Base-by-base conservation (phyloP, 1,140 invertebrate genomes). In the Drosophila tropicalis region DNA sequence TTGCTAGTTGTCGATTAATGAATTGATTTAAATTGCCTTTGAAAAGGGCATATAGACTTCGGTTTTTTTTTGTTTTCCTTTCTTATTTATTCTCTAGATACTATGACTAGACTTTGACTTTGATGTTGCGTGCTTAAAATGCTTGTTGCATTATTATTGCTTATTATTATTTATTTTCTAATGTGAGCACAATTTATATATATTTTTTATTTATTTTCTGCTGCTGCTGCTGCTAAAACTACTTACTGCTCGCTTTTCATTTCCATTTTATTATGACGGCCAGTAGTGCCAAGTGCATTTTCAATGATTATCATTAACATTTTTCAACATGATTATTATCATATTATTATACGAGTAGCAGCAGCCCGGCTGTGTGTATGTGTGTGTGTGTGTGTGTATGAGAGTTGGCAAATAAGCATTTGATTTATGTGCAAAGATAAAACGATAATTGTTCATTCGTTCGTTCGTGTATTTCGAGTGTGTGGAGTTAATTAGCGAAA, bases 271-370 rank as follows among this genome's bases (percentile, higher is more conserved):
- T 68, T 47, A 79, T 77, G 74, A 64, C 73, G 76, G 80, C 41
- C 76, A 83, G 67, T 83, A 83, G 79, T 82, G 76, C 76, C 81
- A 84, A 84, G 81, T 82, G 74, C 77, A 81, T 55, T 67, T 62
- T 54, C 58, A 41, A 72, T 60, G 63, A 72, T 67, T 32, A 41
- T 47, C 39, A 44, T 69, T 72, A 62, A 41, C 60, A 63, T 72
- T 44, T 69, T 60, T 34, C 39, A 36, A 5, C 62, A 22, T 60
- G 39, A 62, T 51, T 70, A 60, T 57, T 34, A 40, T 19, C 34
- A 19, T 64, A 25, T 47, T 64, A 25, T 47, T 58, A 34, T 34
- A 57, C 25, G 44, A 47, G 41, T 9, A 47, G 44, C 44, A 51
- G 44, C 44, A 51, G 44, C 44, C 44, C 44, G 9, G 22, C 9